Conservation (phyloP, 2,113 vertebrate genomes). For the Zingel zingel region DNA sequence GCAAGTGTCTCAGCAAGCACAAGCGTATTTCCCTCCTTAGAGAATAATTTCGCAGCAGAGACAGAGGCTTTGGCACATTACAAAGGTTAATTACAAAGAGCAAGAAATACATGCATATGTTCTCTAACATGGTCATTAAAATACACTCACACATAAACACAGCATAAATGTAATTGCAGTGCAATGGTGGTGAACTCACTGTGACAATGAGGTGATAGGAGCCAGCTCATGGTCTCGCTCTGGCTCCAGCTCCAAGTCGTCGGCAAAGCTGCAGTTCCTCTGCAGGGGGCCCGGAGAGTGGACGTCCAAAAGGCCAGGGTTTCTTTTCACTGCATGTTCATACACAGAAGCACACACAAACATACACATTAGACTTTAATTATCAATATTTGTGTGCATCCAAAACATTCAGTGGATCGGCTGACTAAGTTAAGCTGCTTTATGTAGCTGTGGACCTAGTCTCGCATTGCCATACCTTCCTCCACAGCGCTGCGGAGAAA, state of each 20-base stretch:
- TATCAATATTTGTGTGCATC: neutral
- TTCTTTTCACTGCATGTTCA: slow-evolving; percentile 52
- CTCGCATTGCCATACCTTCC: too few relatives aligned
- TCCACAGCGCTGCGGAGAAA: too few relatives aligned
- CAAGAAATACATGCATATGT: slow-evolving; percentile 20
- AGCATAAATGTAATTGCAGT: neutral
- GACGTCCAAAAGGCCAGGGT: slow-evolving; percentile 56
- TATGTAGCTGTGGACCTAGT: too few relatives aligned
- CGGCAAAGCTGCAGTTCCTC: slow-evolving; percentile 72
- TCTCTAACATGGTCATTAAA: slow-evolving; percentile 37
- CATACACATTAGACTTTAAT: neutral
- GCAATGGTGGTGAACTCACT: slow-evolving; percentile 65
- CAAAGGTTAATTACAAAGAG: slow-evolving; percentile 56
- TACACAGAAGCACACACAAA: slow-evolving; percentile 13
- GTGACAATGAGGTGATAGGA: slow-evolving; percentile 61
- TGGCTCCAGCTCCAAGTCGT: slow-evolving; percentile 73
- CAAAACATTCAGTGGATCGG: neutral
- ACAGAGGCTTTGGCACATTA: slow-evolving; percentile 26
- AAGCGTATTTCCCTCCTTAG: slow-evolving; percentile 75
- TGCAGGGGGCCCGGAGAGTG: slow-evolving; percentile 33
- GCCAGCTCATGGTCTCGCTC: slow-evolving; percentile 58
- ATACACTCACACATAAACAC: neutral
- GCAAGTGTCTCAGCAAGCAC: slow-evolving; percentile 42
- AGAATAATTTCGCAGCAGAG: slow-evolving; percentile 41
- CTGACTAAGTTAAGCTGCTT: too few relatives aligned